Percentiles rank a stretch among this genome's conserved stretches.
phyloP scores from a whole-genome alignment of 92 coral and sea anemone species.

The Palythoa grandiflora region DNA sequence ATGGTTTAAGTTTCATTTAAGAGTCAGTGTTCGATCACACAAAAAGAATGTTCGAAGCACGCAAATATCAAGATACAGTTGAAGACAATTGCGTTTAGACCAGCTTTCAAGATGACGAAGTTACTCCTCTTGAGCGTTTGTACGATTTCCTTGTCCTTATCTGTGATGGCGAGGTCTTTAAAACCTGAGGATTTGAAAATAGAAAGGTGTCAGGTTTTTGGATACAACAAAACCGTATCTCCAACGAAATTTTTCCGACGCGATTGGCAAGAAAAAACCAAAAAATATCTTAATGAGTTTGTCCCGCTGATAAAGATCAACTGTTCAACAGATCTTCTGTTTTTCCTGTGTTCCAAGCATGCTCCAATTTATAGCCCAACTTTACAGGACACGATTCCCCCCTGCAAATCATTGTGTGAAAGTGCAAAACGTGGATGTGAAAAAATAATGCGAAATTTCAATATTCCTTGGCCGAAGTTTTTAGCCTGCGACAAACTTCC shows the following conservation, averaged over 20 bases:
- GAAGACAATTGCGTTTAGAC: neutral
- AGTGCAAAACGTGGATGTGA: constrained; percentile 52
- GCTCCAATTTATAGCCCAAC: constrained; percentile 52
- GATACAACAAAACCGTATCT: constrained; percentile 52
- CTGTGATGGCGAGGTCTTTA: neutral
- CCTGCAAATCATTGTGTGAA: constrained; percentile 64
- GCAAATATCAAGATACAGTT: neutral
- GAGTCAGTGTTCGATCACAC: no score
- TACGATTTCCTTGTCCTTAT: neutral
- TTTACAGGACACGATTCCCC: constrained; percentile 33
- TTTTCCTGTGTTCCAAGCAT: constrained; percentile 52
- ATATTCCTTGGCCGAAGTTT: constrained; percentile 48
- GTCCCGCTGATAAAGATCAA: constrained; percentile 38
- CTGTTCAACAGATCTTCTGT: constrained; percentile 57
- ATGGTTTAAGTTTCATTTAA: constrained; percentile 24
- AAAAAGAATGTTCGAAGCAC: neutral
- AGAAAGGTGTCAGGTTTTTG: constrained; percentile 41
- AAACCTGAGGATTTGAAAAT: constrained; percentile 39
- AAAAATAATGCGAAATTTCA: constrained; percentile 26
- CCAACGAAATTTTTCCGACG: constrained; percentile 66
- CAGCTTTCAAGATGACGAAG: constrained; percentile 17
- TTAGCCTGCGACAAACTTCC: constrained; percentile 51
- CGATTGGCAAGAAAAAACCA: constrained; percentile 27
- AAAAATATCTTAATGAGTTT: constrained; percentile 18
- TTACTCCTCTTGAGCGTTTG: neutral